These are phyloP conservation scores for Lichenostomus cassidix DNA, from an alignment of 2,113 vertebrate genomes.

Conservation along the genomic window DNA sequence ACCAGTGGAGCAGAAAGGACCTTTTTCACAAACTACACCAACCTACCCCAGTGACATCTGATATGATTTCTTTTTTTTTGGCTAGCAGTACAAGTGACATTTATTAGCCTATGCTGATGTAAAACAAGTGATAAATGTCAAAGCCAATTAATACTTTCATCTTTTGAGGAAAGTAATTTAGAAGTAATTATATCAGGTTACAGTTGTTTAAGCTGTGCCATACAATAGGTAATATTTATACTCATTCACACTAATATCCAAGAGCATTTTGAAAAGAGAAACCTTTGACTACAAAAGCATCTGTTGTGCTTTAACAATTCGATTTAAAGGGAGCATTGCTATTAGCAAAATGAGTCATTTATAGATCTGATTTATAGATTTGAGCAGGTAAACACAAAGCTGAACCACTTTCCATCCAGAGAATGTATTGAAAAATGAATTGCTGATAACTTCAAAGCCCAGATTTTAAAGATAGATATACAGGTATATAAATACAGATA, in stretches of 20 bases:
- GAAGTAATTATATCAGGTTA: slow-evolving; percentile 40
- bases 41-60: background rate
- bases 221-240: slow-evolving; percentile 5
- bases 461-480: background rate
- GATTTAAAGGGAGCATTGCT: background rate
- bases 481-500: background rate
- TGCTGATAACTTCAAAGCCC: background rate
- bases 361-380: background rate
- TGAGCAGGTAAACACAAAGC: background rate
- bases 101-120: slow-evolving; percentile 32
- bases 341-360: slow-evolving; percentile 21
- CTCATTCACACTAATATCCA: background rate
- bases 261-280: slow-evolving; percentile 12
- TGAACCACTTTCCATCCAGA: background rate
- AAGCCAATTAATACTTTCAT: slow-evolving; percentile 32
- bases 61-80: background rate
- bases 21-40: background rate
- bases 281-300: background rate
- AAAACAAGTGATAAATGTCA: slow-evolving; percentile 44
- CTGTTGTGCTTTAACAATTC: background rate
- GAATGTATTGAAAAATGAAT: background rate
- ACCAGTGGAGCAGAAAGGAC: background rate
- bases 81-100: background rate
- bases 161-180: slow-evolving; percentile 36
- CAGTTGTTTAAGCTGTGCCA: slow-evolving; percentile 23